Conservation (phyloP, 2,888 invertebrate species). For the Pardosa pseudoannulata region DNA sequence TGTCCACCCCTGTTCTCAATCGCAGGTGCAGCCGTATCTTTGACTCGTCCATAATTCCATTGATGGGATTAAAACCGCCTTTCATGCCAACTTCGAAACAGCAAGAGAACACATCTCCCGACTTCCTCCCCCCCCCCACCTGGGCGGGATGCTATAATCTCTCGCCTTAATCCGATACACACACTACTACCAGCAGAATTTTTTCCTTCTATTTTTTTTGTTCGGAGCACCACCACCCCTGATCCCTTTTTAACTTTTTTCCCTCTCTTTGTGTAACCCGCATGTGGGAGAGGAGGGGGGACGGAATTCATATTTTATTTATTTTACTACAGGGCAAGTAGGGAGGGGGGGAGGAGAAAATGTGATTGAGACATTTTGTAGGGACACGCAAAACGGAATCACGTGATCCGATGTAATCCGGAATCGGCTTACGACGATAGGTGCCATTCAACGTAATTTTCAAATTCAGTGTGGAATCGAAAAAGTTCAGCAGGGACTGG, state of each 20-base stretch:
- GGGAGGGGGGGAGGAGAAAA: no score
- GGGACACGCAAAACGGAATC: conserved; percentile 1
- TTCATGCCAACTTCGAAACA: conserved; percentile 38
- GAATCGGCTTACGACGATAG: neutral
- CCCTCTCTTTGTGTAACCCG: conserved; percentile 57
- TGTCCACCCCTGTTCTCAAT: neutral
- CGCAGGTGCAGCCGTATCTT: conserved; percentile 51
- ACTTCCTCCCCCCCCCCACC: conserved; percentile 26
- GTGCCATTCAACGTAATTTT: neutral
- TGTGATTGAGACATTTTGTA: conserved; percentile 60
- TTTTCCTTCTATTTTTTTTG: neutral
- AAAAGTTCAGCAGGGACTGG: no score
- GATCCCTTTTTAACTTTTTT: neutral
- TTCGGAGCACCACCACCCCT: neutral
- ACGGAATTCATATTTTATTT: conserved; percentile 62
- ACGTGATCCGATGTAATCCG: neutral
- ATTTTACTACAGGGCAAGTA: conserved; percentile 15
- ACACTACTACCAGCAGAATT: conserved; percentile 63
- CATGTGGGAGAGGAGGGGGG: conserved; percentile 27
- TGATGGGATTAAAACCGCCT: conserved; percentile 53
- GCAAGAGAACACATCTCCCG: conserved; percentile 4
- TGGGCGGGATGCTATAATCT: conserved; percentile 55
- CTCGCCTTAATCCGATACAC: conserved; percentile 61
- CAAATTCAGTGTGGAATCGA: no score
- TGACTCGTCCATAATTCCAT: conserved; percentile 52